Evolutionary conservation across 1,140 invertebrate genomes (phyloP).

Genomic region (Drosophila sulfurigaster): DNA sequence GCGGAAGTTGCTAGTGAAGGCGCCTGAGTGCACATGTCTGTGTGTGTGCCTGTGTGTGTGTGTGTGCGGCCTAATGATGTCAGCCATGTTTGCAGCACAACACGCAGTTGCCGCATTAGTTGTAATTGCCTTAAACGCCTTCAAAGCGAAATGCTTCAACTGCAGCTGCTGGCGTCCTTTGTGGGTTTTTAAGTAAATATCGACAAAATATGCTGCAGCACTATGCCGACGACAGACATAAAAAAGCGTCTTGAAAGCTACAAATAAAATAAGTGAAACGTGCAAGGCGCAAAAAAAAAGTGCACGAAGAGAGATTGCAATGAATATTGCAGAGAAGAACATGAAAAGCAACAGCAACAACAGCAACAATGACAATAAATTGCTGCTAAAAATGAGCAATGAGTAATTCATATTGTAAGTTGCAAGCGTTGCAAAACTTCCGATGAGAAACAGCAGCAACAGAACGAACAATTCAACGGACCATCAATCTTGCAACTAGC

Average conservation of each 20-base stretch:
- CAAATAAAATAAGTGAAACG: conserved; percentile 16
- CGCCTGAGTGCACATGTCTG: conserved; percentile 1
- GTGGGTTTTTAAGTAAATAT: conserved; percentile 75
- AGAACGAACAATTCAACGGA: conserved; percentile 73
- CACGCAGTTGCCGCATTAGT: conserved; percentile 80
- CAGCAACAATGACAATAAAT: conserved; percentile 77
- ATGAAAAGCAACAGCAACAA: conserved; percentile 33
- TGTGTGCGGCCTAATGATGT: conserved; percentile 68
- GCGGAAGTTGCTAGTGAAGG: conserved; percentile 62
- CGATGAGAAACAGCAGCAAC: conserved; percentile 15
- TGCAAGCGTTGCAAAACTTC: conserved; percentile 48
- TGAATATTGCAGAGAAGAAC: conserved; percentile 18
- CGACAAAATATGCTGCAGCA: conserved; percentile 16
- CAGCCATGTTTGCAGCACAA: conserved; percentile 63
- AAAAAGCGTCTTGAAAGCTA: conserved; percentile 56
- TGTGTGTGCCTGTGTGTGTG: conserved; percentile 38
- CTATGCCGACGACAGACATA: conserved; percentile 29
- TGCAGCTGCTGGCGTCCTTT: conserved; percentile 44
- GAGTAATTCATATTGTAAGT: conserved; percentile 80
- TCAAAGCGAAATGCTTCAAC: conserved; percentile 17
- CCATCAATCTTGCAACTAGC: conserved; percentile 74
- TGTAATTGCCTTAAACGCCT: conserved; percentile 64
- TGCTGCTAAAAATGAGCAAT: conserved; percentile 81
- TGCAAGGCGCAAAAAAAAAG: conserved; percentile 24
- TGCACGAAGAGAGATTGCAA: conserved; percentile 52